phyloP scores from a whole-genome alignment of 2,113 vertebrate genomes.

The Notothenia rossii region DNA sequence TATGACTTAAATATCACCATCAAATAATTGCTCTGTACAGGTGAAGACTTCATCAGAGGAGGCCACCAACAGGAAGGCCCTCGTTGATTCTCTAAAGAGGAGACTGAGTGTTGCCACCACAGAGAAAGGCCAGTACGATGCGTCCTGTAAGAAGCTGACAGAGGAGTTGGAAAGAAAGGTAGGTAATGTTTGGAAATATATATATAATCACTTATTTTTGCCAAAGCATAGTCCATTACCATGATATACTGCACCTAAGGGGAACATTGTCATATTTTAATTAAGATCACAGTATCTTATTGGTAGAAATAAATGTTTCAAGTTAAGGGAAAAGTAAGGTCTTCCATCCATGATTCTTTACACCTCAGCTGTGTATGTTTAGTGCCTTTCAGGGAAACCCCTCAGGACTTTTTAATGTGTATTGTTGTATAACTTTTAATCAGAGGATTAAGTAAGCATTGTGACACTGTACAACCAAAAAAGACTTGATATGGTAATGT shows the following conservation, averaged over 20 bases:
- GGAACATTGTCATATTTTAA: background rate
- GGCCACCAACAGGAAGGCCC: slow-evolving; percentile 88
- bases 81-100: slow-evolving; percentile 90
- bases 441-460: background rate
- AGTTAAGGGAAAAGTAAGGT: background rate
- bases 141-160: slow-evolving; percentile 86
- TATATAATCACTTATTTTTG: no score
- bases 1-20: background rate
- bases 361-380: background rate
- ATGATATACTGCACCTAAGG: background rate
- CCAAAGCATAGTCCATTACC: background rate
- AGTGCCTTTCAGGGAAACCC: background rate
- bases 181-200: background rate
- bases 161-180: slow-evolving; percentile 92
- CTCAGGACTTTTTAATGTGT: background rate
- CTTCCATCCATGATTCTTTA: background rate
- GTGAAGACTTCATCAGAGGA: slow-evolving; percentile 89
- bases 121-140: slow-evolving; percentile 88
- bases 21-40: slow-evolving; percentile 68
- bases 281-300: background rate
- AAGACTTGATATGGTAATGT: background rate
- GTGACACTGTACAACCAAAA: background rate
- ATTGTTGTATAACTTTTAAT: background rate
- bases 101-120: slow-evolving; percentile 86
- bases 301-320: background rate